Evolutionary conservation across 2,113 vertebrate species (phyloP).

Genomic region (Tautogolabrus adspersus): DNA sequence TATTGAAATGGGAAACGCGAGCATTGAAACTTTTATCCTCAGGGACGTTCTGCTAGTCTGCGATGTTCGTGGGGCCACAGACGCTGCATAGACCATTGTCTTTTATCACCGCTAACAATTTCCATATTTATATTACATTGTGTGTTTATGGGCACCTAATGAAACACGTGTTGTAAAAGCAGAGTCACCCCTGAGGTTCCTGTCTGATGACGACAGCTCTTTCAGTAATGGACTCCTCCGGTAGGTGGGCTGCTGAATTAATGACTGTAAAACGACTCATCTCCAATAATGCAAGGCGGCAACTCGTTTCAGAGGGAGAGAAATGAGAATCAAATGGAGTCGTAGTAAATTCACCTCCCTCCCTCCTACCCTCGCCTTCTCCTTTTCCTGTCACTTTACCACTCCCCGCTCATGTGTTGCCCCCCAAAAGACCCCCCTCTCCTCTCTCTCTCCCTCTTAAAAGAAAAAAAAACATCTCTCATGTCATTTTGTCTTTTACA

Average conservation of each 20-base stretch:
- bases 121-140: slow-evolving; percentile 54
- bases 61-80: slow-evolving; percentile 3
- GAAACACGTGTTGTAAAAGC: slow-evolving; percentile 64
- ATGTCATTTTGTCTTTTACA: slow-evolving; percentile 59
- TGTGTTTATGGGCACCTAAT: slow-evolving; percentile 55
- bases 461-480: slow-evolving; percentile 25
- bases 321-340: slow-evolving; percentile 56
- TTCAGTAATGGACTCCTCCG: slow-evolving; percentile 57
- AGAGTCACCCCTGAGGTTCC: slow-evolving; percentile 47
- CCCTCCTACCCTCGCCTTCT: not conserved
- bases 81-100: slow-evolving; percentile 21
- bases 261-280: slow-evolving; percentile 67
- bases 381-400: slow-evolving; percentile 37
- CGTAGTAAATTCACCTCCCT: slow-evolving; percentile 7
- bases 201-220: slow-evolving; percentile 56
- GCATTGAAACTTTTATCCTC: slow-evolving; percentile 34
- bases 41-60: slow-evolving; percentile 9
- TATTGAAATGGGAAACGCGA: slow-evolving; percentile 58
- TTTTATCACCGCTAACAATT: slow-evolving; percentile 48
- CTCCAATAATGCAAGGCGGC: slow-evolving; percentile 67
- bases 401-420: not conserved
- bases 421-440: slow-evolving; percentile 1
- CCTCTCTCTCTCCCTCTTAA: not conserved
- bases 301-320: slow-evolving; percentile 38
- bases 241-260: slow-evolving; percentile 59